Evolutionary conservation across 1,140 invertebrate species (phyloP), one percentile per base, ranked within the genome.

Genomic region (Drosophila pseudoobscura): DNA sequence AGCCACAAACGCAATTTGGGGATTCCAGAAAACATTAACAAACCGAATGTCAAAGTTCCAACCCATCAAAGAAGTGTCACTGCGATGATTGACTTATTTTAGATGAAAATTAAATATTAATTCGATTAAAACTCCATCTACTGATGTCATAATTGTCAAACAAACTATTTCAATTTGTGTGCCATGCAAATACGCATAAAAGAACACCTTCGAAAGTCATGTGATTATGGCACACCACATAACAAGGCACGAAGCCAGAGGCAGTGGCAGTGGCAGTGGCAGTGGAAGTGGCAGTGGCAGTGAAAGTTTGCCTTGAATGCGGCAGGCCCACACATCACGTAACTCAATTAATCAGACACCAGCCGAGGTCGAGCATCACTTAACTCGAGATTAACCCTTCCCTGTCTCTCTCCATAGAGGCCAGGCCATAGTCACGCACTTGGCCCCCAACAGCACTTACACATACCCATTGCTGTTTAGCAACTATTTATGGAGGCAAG

Each of bases 331-430:
- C 29, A 31, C 20, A 62, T 50, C 52, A 35, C 45, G 50, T 61
- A 54, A 76, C 52, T 65, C 63, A 62, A 87, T 80, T 80, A 84
- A 85, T 76, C 68, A 74, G 54, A 43, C 49, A 49, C 20, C 59
- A 59, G 62, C 45, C 65, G 57, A 45, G 58, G 62, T 57, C 60
- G 80, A 55, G 41, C 44, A 24, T 41, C 68, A 58, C 55, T 73
- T 71, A 51, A 47, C 70, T 63, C 46, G 31, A 64, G 57, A 73
- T 77, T 82, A 63, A 77, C 55, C 62, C 50, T 26, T 47, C 41
- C 49, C 26, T 7, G 35, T 47, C 43, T 9, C 43, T 9, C 7
- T 24, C 39, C 54, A 15, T 3, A 17, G n/a, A 26, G 54, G 52
- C 24, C 54, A 26, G 50, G 52, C 24, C 54, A n/a, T 50, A 26